phyloP scores from a whole-genome alignment of 1,140 invertebrate species.

The Pantala flavescens region DNA sequence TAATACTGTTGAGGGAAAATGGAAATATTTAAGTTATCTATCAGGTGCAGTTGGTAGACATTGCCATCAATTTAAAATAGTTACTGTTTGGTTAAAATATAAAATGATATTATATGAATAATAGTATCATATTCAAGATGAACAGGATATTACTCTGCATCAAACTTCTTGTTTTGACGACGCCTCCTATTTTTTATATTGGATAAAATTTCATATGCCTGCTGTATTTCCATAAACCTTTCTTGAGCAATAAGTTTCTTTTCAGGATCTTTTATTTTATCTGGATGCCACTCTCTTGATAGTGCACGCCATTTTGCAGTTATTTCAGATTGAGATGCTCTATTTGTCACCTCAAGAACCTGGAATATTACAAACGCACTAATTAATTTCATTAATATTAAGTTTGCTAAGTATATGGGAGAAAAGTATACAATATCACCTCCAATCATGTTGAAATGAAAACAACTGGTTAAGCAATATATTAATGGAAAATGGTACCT shows the following conservation, averaged over 20 bases:
- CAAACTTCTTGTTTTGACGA: slow-evolving; percentile 48
- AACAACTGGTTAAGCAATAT: too few relatives aligned
- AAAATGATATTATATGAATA: too few relatives aligned
- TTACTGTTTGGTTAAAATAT: too few relatives aligned
- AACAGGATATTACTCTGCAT: not conserved
- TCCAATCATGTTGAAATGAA: too few relatives aligned
- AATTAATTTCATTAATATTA: slow-evolving; percentile 18
- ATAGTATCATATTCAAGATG: too few relatives aligned
- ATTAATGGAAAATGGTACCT: too few relatives aligned
- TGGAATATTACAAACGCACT: slow-evolving; percentile 33
- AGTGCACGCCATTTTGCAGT: slow-evolving; percentile 66
- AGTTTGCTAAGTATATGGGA: not conserved
- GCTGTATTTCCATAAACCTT: slow-evolving; percentile 85
- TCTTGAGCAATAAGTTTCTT: slow-evolving; percentile 59
- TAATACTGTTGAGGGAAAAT: too few relatives aligned
- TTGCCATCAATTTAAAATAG: too few relatives aligned
- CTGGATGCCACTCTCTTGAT: slow-evolving; percentile 84
- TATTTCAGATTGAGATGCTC: slow-evolving; percentile 75
- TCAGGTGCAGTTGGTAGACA: too few relatives aligned
- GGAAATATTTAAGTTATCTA: too few relatives aligned
- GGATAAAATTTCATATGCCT: slow-evolving; percentile 83
- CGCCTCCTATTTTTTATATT: slow-evolving; percentile 64
- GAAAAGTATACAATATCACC: too few relatives aligned
- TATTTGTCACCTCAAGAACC: slow-evolving; percentile 62
- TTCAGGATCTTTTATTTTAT: slow-evolving; percentile 67